phyloP scores from a whole-genome alignment of 23 tunicate genomes.

The Trididemnum miniatum region DNA sequence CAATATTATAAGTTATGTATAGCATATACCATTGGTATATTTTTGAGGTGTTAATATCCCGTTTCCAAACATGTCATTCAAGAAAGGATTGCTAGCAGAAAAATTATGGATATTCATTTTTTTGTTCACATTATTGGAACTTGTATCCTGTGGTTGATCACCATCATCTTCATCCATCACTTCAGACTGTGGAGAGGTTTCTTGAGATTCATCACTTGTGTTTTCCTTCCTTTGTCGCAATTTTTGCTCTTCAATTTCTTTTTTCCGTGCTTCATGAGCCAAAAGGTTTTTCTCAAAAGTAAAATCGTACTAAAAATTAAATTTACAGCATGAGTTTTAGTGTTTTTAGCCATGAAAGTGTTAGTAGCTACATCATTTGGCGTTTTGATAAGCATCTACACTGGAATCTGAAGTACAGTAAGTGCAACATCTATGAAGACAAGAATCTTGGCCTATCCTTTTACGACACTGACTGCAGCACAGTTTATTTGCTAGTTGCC shows the following conservation, averaged over 20 bases:
- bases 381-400: no score
- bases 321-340: no score
- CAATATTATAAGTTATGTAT: no score
- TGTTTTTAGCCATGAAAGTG: no score
- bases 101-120: neutral
- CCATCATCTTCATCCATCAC: neutral
- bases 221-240: neutral
- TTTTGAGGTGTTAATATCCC: slow-evolving; percentile 43
- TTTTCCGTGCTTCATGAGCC: neutral
- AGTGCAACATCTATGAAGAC: no score
- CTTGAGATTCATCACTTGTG: neutral
- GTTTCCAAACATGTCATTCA: slow-evolving; percentile 28
- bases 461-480: no score
- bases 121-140: neutral
- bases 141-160: neutral
- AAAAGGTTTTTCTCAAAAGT: slow-evolving; percentile 21
- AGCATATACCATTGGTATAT: slow-evolving; percentile 16
- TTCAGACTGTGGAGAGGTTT: neutral
- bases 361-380: no score
- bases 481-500: no score
- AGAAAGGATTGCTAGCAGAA: slow-evolving; percentile 39
- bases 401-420: no score
- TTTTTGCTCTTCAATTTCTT: slow-evolving; percentile 20
- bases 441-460: no score
- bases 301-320: slow-evolving; percentile 54